phyloP scores from a whole-genome alignment of 2,797 vertebrate species.

The Neosilurus mollespiculum region DNA sequence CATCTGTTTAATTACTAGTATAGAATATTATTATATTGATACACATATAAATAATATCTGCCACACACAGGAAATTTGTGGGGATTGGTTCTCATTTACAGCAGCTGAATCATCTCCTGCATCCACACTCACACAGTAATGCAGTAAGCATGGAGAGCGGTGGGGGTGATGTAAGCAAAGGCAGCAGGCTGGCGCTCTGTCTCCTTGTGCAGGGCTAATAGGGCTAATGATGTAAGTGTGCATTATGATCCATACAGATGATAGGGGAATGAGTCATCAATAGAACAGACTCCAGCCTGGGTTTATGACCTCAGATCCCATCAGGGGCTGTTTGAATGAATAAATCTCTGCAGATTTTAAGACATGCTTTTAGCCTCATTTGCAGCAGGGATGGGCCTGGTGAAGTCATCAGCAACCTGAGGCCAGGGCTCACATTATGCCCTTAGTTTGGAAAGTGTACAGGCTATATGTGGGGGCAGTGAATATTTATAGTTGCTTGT shows the following conservation, averaged over 20 bases:
- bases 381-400: constrained; percentile 35
- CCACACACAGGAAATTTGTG: constrained; percentile 22
- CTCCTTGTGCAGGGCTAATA: constrained; percentile 47
- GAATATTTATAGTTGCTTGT: constrained; percentile 40
- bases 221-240: constrained; percentile 54
- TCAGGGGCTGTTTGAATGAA: constrained; percentile 53
- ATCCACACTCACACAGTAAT: constrained; percentile 30
- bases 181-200: constrained; percentile 37
- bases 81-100: constrained; percentile 15
- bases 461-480: constrained; percentile 31
- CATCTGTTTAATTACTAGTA: constrained; percentile 40
- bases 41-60: constrained; percentile 30
- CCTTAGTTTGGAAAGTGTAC: constrained; percentile 27
- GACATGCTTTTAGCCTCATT: constrained; percentile 53
- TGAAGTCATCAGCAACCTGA: constrained; percentile 46
- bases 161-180: constrained; percentile 44
- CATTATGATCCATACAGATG: constrained; percentile 55
- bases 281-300: constrained; percentile 42
- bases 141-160: constrained; percentile 30
- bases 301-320: constrained; percentile 53
- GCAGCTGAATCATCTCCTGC: constrained; percentile 35
- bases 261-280: constrained; percentile 56
- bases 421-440: constrained; percentile 24
- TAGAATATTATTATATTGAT: constrained; percentile 27
- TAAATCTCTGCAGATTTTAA: constrained; percentile 51